Evolutionary conservation across 1,140 invertebrate genomes (phyloP), one percentile per base, ranked within the genome.

Genomic region (Aricia agestis): DNA sequence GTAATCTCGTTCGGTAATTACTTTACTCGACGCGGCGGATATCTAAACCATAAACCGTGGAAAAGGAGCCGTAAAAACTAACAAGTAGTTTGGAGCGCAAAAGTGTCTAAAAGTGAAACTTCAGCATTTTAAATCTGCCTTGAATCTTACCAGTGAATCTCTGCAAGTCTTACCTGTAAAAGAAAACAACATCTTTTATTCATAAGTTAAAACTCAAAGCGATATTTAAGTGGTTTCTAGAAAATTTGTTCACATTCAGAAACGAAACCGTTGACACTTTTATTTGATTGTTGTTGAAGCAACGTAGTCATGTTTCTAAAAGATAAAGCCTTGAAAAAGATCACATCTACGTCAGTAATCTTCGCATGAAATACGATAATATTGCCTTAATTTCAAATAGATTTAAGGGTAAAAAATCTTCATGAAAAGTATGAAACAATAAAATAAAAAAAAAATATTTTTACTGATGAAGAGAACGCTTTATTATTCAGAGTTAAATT

Each of bases 141-240:
- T 73, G 17, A 72, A 31, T 58, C 67, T 68, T 68, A 68, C 67
- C 59, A 25, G 19, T 58, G n/a, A 31, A 66, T 41, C 18, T 45
- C 19, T 19, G 57, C 19, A 66, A 42, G 58, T 10, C 74, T 78
- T 78, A 78, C 76, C 76, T 78, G 74, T 61, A 78, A 78, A 78
- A 32, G 70, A 74, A 74, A 58, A 72, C 15, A 69, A 65, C 31
- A 57, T 61, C 25, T 61, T 52, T 72, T 59, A 73, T 67, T 73
- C 25, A 69, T 19, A 2, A 18, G 41, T 41, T 32, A 67, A 32
- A 70, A 57, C 18, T 10, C 9, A 31, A 63, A 63, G 18, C 17
- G 10, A 19, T 63, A 19, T 63, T 63, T 19, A 63, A 52, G 45
- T 52, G 13, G 45, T 52, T 52, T 9, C 45, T 52, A 52, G 11